Evolutionary conservation across 2,888 invertebrate genomes (phyloP), one percentile per base, ranked within the genome.

Genomic region (Suillia variegata): DNA sequence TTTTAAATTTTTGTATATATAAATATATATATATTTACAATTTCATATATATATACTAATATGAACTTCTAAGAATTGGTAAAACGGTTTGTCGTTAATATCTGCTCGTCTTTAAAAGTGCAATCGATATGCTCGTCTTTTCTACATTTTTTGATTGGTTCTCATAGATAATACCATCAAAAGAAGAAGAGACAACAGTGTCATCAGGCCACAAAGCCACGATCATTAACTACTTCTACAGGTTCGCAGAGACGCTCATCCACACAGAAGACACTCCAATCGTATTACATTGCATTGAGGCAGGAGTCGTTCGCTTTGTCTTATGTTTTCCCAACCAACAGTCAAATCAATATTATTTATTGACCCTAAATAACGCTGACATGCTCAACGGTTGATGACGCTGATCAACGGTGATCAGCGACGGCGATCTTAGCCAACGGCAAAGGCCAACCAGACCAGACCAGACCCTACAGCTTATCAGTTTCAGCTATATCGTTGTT

Each of bases 331-430:
- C 26, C 24, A 12, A 8, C 20, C 12, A 50, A 47, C 38, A 61
- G 51, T 59, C 47, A 63, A 64, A 64, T 65, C 67, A 62, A 64
- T 66, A 66, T 65, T 66, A 69, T 69, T 69, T 67, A 69, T 69
- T 63, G 63, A 61, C 55, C 59, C 54, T 66, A 66, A 69, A 67
- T 63, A 64, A 64, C 58, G 63, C 59, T 63, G 69, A 66, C 64
- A 65, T 58, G 58, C 61, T 57, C 62, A 63, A 62, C 61, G 60
- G 31, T 18, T 54, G 54, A 45, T 45, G 45, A 56, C 58, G 62
- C 59, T 61, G 63, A 61, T 64, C 62, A 58, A 47, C 18, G 6
- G n/a, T 18, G 18, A 24, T 26, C 26, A 24, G 45, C 54, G 24
- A 6, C 15, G 42, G 2, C 20, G 26, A 54, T 10, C 38, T 38